A percentile compares a stretch with the other conserved stretches of the same genome.
These are phyloP conservation scores for Platanista minor DNA, from an alignment of 2,113 vertebrate genomes.

Conservation along the genomic window DNA sequence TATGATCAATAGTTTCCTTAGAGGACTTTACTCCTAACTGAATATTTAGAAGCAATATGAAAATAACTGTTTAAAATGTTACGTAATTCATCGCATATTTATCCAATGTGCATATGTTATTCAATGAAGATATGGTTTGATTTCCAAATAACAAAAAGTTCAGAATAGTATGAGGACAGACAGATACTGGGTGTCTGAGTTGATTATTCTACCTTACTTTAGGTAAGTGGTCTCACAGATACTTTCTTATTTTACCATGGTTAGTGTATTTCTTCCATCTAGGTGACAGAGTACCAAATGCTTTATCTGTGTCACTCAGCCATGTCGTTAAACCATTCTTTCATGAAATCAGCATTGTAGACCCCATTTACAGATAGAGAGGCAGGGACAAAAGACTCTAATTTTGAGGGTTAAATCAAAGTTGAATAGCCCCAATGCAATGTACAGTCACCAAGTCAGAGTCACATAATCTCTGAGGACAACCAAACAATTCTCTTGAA, in stretches of 20 bases:
- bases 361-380: background rate
- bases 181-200: background rate
- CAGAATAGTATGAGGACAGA: background rate
- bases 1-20: background rate
- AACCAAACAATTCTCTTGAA: background rate
- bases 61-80: background rate
- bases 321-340: background rate
- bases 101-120: background rate
- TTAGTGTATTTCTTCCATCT: background rate
- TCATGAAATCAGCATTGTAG: background rate
- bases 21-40: background rate
- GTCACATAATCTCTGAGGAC: background rate
- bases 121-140: background rate
- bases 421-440: background rate
- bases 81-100: background rate
- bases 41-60: background rate
- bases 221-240: background rate
- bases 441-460: background rate
- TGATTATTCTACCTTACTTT: background rate
- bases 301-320: background rate
- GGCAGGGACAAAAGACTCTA: background rate
- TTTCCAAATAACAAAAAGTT: background rate
- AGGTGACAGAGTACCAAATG: background rate
- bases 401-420: background rate
- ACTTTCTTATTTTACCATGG: background rate